Conservation (phyloP, 1,140 invertebrate species). For the Latrodectus geometricus region DNA sequence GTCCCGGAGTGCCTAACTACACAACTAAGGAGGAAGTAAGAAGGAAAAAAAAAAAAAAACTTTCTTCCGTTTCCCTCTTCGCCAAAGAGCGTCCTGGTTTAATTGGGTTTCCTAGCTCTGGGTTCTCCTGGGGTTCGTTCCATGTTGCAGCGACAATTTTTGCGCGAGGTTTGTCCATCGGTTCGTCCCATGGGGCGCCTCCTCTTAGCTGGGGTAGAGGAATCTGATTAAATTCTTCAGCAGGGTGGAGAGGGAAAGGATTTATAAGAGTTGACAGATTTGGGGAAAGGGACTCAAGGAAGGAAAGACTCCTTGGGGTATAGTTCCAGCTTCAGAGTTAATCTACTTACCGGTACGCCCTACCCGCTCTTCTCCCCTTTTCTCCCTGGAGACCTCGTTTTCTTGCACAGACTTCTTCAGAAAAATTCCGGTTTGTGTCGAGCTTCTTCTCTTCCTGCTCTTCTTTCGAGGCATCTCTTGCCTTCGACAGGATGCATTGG, state of each 20-base stretch:
- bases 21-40: conserved; percentile 6
- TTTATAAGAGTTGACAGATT: conserved; percentile 55
- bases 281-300: neutral
- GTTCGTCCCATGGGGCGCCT: conserved; percentile 17
- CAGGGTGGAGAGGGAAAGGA: conserved; percentile 24
- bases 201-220: conserved; percentile 13
- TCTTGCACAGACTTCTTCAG: neutral
- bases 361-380: neutral
- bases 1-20: conserved; percentile 7
- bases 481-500: too few relatives aligned
- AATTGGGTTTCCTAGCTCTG: conserved; percentile 37
- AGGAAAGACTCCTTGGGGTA: conserved; percentile 10
- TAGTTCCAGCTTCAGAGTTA: conserved; percentile 38
- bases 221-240: conserved; percentile 54
- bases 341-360: conserved; percentile 44
- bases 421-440: conserved; percentile 16
- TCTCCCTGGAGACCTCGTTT: conserved; percentile 1
- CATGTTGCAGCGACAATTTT: conserved; percentile 39
- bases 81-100: conserved; percentile 22
- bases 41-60: conserved; percentile 8
- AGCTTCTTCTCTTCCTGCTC: conserved; percentile 6
- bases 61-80: neutral
- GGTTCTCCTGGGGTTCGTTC: conserved; percentile 14
- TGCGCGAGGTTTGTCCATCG: conserved; percentile 18
- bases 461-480: neutral